Evolutionary conservation across 2,113 vertebrate species (phyloP).

Genomic region (Sorex fumeus): DNA sequence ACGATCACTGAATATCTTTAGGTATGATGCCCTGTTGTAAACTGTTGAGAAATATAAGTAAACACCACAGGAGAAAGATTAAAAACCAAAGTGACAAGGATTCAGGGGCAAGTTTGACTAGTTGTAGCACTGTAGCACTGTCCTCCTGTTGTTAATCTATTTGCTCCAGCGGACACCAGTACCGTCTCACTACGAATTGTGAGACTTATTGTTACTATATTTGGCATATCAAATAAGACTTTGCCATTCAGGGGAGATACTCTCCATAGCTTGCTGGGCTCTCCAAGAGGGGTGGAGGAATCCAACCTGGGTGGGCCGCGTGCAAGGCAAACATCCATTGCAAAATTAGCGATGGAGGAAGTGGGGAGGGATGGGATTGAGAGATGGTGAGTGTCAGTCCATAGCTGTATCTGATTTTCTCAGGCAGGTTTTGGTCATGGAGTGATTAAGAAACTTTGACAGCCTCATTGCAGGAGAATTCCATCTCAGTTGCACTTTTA

Average conservation of each 20-base stretch:
- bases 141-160: too few species aligned
- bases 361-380: neutral
- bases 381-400: neutral
- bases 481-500: too few species aligned
- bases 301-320: too few species aligned
- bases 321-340: too few species aligned
- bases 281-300: too few species aligned
- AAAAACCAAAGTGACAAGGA: neutral
- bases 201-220: too few species aligned
- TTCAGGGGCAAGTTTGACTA: neutral
- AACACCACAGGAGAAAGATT: neutral
- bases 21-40: accelerated
- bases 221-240: too few species aligned
- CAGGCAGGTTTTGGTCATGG: neutral
- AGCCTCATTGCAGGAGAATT: neutral
- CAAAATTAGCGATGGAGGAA: neutral
- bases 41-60: neutral
- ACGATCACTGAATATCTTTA: neutral
- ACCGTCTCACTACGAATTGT: too few species aligned
- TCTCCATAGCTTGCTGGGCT: too few species aligned
- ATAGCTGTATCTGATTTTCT: neutral
- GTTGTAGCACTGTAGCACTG: too few species aligned
- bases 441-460: neutral
- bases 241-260: too few species aligned
- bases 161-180: too few species aligned